phyloP scores from a whole-genome alignment of 1,140 invertebrate genomes.

The Nixonia krombeini region DNA sequence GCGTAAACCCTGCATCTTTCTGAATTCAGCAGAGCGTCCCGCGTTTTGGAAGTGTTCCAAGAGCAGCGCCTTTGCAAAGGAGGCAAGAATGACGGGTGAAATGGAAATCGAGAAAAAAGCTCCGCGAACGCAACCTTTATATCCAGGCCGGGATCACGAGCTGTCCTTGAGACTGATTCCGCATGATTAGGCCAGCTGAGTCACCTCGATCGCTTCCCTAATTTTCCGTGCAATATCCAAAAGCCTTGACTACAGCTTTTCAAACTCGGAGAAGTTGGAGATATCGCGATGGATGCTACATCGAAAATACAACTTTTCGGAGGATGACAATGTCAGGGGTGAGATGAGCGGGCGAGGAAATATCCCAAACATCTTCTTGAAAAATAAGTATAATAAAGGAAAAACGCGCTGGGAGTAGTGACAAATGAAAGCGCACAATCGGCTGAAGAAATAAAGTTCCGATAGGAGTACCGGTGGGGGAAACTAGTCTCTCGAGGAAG shows the following conservation, averaged over 20 bases:
- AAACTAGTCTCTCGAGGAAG: neutral
- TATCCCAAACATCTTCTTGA: no score
- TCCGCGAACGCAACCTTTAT: conserved; percentile 31
- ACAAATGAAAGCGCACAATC: neutral
- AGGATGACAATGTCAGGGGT: no score
- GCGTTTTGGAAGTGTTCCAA: conserved; percentile 40
- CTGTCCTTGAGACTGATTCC: conserved; percentile 40
- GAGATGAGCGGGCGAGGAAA: no score
- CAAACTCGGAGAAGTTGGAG: conserved; percentile 17
- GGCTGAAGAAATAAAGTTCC: neutral
- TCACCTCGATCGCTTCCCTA: conserved; percentile 36
- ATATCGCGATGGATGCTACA: no score
- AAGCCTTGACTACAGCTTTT: no score
- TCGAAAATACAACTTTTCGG: no score
- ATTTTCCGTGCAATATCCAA: conserved; percentile 22
- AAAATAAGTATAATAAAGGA: conserved; percentile 1
- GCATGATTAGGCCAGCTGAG: conserved; percentile 36
- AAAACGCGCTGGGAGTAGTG: neutral
- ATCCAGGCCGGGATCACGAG: conserved; percentile 22
- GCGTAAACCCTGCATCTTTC: conserved; percentile 42
- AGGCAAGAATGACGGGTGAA: conserved; percentile 35
- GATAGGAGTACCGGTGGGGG: neutral
- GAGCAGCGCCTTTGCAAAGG: conserved; percentile 29
- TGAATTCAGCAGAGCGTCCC: conserved; percentile 29
- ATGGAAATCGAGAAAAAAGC: conserved; percentile 34